phyloP scores from a whole-genome alignment of 2,113 vertebrate genomes.

The Triplophysa tibetana region DNA sequence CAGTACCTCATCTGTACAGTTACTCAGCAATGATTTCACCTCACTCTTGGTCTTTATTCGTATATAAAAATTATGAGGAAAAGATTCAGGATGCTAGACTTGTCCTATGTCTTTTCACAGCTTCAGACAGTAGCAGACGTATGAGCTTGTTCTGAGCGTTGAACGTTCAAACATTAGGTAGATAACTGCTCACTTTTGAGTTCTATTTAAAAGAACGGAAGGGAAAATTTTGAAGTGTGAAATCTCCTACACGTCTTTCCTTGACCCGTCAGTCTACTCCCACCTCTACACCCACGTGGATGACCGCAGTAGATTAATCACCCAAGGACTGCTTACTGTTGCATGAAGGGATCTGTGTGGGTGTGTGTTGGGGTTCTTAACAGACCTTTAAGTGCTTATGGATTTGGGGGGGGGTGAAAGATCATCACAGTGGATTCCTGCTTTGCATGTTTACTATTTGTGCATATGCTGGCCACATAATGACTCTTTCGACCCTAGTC shows the following conservation, averaged over 20 bases:
- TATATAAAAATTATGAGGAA: slow-evolving; percentile 9
- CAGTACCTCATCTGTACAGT: background rate
- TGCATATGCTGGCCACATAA: background rate
- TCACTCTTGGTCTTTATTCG: background rate
- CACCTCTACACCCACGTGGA: slow-evolving; percentile 43
- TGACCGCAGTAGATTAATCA: slow-evolving; percentile 60
- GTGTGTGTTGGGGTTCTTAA: slow-evolving; percentile 7
- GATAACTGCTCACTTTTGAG: slow-evolving; percentile 38
- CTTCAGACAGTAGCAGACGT: background rate
- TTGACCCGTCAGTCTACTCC: slow-evolving; percentile 52
- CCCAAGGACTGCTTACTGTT: slow-evolving; percentile 51
- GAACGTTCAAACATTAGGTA: slow-evolving; percentile 25
- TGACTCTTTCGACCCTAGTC: background rate
- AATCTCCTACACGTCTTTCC: slow-evolving; percentile 51
- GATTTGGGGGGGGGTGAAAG: slow-evolving; percentile 45
- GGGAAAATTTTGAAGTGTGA: slow-evolving; percentile 57
- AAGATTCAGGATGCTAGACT: background rate
- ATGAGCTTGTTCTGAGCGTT: background rate
- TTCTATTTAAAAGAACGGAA: slow-evolving; percentile 50
- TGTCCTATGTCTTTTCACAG: background rate
- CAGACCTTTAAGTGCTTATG: background rate
- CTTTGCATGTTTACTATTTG: background rate
- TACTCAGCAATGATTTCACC: slow-evolving; percentile 20
- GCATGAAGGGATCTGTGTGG: slow-evolving; percentile 2
- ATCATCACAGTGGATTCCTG: slow-evolving; percentile 44